Evolutionary conservation across 2,888 invertebrate species (phyloP).

Genomic region (Pachymerium ferrugineum): DNA sequence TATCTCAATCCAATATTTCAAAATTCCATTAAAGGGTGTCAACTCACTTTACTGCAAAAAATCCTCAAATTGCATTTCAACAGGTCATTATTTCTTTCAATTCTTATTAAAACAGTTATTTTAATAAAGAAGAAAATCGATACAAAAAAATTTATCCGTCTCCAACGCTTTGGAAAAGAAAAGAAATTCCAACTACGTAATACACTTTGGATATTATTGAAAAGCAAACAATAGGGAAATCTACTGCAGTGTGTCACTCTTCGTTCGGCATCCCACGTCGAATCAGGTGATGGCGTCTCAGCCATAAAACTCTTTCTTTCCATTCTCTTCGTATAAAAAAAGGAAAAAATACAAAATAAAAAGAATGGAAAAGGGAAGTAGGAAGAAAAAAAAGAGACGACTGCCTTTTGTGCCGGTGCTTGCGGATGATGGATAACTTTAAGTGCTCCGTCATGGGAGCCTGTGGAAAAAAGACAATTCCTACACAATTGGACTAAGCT

Average conservation of each 20-base stretch:
- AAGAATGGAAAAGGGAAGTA: neutral
- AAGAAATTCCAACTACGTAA: too few relatives aligned
- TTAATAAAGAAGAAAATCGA: too few relatives aligned
- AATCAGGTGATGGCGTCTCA: constrained; percentile 25
- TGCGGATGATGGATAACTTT: constrained; percentile 24
- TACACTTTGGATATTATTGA: too few relatives aligned
- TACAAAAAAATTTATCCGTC: too few relatives aligned
- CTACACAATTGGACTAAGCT: constrained; percentile 24
- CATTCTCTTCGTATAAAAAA: constrained; percentile 1
- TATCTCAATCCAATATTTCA: too few relatives aligned
- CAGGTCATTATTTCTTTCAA: too few relatives aligned
- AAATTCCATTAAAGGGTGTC: too few relatives aligned
- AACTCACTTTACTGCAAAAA: too few relatives aligned
- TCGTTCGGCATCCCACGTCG: constrained; percentile 26
- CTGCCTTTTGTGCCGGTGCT: constrained; percentile 25
- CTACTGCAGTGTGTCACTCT: constrained; percentile 6
- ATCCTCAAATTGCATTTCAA: too few relatives aligned
- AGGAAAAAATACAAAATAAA: neutral
- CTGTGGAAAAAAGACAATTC: constrained; percentile 26
- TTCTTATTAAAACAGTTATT: too few relatives aligned
- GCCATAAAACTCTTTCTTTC: constrained; percentile 19
- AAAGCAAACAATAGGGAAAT: too few relatives aligned
- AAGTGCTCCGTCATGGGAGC: constrained; percentile 31
- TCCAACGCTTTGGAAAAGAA: neutral
- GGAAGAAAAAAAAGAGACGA: constrained; percentile 19